phyloP scores from a whole-genome alignment of 53 echinoderm and acorn worm genomes.

The Crossaster papposus region DNA sequence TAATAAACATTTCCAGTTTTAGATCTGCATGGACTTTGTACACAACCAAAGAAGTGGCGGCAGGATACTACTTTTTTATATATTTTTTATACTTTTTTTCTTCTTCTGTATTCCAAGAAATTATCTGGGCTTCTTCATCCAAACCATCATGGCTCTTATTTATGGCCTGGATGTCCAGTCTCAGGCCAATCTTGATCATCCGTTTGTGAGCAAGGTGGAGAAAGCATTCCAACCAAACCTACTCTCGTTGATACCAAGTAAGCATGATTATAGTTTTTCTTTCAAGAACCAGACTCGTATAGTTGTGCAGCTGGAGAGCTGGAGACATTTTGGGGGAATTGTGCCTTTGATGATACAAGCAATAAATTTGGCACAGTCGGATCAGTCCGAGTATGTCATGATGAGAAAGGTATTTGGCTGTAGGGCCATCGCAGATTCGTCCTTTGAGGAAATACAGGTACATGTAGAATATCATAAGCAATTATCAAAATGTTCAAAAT shows the following conservation, averaged over 20 bases:
- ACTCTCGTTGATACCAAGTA: slow-evolving; percentile 21
- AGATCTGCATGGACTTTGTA: too few relatives aligned
- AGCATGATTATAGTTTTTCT: neutral
- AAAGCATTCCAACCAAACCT: slow-evolving; percentile 19
- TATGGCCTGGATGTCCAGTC: slow-evolving; percentile 42
- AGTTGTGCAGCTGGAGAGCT: neutral
- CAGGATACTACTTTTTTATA: neutral
- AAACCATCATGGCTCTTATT: slow-evolving; percentile 1
- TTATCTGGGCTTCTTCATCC: slow-evolving; percentile 35
- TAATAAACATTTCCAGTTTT: too few relatives aligned
- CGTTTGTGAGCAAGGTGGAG: slow-evolving; percentile 24
- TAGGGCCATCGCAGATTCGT: too few relatives aligned
- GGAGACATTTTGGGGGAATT: too few relatives aligned
- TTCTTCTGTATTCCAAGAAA: neutral
- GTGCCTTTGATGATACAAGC: too few relatives aligned
- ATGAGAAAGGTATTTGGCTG: too few relatives aligned
- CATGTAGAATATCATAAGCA: too few relatives aligned
- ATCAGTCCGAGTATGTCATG: too few relatives aligned
- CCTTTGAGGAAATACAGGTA: too few relatives aligned
- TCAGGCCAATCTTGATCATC: slow-evolving; percentile 41
- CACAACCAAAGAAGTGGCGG: too few relatives aligned
- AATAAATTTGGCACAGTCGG: too few relatives aligned
- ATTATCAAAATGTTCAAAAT: too few relatives aligned
- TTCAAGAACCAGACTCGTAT: neutral
- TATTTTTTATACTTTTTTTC: neutral